phyloP scores from a whole-genome alignment of 1,140 invertebrate species.

The Drosophila jambulina region DNA sequence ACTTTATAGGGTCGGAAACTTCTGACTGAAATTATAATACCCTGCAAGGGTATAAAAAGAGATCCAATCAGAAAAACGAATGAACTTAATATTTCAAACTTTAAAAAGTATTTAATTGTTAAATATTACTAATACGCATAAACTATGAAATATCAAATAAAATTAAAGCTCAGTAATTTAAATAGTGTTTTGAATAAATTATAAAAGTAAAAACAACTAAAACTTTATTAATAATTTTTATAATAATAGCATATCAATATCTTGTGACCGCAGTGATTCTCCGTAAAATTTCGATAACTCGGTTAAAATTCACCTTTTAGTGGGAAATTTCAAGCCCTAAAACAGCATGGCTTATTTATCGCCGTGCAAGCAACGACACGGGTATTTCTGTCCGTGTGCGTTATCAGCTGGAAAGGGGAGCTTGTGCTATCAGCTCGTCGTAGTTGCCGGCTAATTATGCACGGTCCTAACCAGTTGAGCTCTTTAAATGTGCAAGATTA shows the following conservation, averaged over 20 bases:
- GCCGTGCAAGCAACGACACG: not conserved
- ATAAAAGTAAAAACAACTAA: too few species aligned
- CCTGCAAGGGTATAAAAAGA: too few species aligned
- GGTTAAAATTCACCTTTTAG: not conserved
- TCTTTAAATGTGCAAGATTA: slow-evolving; percentile 43
- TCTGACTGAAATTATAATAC: too few species aligned
- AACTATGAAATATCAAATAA: too few species aligned
- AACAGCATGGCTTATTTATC: not conserved
- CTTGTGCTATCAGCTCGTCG: slow-evolving; percentile 29
- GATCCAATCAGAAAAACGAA: too few species aligned
- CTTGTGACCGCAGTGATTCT: not conserved
- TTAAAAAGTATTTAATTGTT: too few species aligned
- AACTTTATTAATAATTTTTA: too few species aligned
- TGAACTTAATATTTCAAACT: too few species aligned
- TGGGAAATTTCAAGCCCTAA: too few species aligned
- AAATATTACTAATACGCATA: too few species aligned
- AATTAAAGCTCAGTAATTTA: not conserved
- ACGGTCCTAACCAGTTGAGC: slow-evolving; percentile 45
- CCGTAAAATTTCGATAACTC: not conserved
- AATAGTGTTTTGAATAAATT: not conserved
- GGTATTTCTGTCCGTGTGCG: slow-evolving; percentile 8
- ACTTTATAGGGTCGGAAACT: too few species aligned
- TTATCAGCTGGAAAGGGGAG: slow-evolving; percentile 22
- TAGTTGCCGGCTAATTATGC: slow-evolving; percentile 43
- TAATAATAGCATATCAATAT: not conserved